Conservation (phyloP, 2,113 vertebrate genomes). For the Rafetus swinhoei region DNA sequence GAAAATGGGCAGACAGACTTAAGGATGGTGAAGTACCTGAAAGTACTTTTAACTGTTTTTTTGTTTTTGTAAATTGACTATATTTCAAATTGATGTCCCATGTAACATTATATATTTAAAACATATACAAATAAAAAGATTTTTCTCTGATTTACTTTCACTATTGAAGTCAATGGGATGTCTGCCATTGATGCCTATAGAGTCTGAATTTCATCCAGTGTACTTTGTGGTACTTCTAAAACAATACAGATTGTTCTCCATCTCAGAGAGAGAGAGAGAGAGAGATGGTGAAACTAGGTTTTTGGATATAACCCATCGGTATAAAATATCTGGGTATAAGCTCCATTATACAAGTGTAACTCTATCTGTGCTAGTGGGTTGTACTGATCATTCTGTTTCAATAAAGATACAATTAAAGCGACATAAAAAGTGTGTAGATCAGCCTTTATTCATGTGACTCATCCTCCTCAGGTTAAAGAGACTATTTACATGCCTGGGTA, state of each 20-base stretch:
- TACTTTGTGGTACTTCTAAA: neutral
- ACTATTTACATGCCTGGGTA: neutral
- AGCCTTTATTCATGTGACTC: neutral
- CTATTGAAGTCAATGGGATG: neutral
- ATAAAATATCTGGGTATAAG: neutral
- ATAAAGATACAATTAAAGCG: rapidly evolving
- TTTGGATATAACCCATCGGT: neutral
- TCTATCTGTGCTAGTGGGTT: rapidly evolving
- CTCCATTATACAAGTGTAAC: rapidly evolving
- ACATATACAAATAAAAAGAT: neutral
- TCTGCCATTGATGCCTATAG: neutral
- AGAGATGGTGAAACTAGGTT: slow-evolving; percentile 11
- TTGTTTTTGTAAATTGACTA: neutral
- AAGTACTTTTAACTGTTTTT: neutral
- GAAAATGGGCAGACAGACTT: neutral
- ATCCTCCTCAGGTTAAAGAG: neutral
- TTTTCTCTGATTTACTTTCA: neutral
- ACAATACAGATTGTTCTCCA: neutral
- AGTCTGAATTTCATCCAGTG: neutral
- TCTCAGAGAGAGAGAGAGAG: neutral
- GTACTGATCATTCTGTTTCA: rapidly evolving
- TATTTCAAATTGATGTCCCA: neutral
- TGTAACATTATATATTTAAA: neutral
- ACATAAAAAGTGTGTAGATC: neutral
- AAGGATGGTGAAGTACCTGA: neutral